Evolutionary conservation across 2,113 vertebrate species (phyloP).

Genomic region (Takifugu bimaculatus): DNA sequence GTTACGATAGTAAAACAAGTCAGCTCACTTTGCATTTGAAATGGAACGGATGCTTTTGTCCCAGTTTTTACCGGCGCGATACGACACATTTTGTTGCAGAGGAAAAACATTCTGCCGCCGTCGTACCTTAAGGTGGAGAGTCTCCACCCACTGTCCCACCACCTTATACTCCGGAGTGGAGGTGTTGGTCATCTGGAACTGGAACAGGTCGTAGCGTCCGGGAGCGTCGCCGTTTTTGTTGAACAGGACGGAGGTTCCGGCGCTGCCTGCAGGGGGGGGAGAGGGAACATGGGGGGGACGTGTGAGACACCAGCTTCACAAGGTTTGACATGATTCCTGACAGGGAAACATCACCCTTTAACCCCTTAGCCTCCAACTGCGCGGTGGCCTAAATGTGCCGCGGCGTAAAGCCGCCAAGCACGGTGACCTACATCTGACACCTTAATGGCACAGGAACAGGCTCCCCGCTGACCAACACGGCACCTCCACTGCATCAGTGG

Average conservation of each 20-base stretch:
- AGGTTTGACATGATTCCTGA: conserved; percentile 4
- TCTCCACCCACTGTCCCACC: conserved; percentile 73
- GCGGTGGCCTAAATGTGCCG: conserved; percentile 8
- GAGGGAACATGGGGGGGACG: not conserved
- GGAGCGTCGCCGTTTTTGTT: conserved; percentile 74
- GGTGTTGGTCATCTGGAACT: conserved; percentile 72
- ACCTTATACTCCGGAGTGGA: conserved; percentile 63
- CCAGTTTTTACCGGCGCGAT: not conserved
- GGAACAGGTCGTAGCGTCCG: conserved; percentile 76
- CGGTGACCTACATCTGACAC: conserved; percentile 31
- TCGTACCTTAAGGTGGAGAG: conserved; percentile 69
- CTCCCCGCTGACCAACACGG: conserved; percentile 36
- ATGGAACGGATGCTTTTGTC: conserved; percentile 25
- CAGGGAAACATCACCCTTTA: conserved; percentile 15
- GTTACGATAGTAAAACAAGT: conserved; percentile 17
- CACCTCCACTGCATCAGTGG: conserved; percentile 32
- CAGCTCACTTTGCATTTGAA: conserved; percentile 24
- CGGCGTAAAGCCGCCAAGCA: conserved; percentile 14
- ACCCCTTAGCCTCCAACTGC: conserved; percentile 10
- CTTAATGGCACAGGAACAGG: conserved; percentile 14
- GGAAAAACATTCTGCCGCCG: too few species aligned
- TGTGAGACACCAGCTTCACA: too few species aligned
- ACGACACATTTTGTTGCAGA: not conserved
- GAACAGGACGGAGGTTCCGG: conserved; percentile 69
- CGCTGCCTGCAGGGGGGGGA: conserved; percentile 61